A percentile compares a stretch with the other conserved stretches of the same genome.
These are phyloP conservation scores for Scaptomyza cyrtandrae DNA, from an alignment of 2,888 invertebrate species.

Conservation along the genomic window DNA sequence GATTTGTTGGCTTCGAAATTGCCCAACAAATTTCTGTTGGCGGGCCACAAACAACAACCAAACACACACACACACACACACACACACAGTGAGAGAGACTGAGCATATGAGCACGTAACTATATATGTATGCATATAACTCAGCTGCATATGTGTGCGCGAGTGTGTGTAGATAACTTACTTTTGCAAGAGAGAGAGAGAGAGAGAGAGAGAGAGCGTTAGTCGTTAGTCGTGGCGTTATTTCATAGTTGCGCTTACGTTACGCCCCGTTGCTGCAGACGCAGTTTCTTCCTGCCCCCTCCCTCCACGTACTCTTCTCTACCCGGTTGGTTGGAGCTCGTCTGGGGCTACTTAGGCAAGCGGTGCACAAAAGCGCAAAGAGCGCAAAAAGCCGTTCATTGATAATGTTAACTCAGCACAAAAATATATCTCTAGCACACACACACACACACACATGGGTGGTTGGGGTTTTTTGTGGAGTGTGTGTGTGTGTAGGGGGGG, in stretches of 20 bases:
- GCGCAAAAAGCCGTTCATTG: constrained; percentile 78
- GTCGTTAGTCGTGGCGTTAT: constrained; percentile 77
- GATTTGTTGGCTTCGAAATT: constrained; percentile 81
- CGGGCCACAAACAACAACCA: constrained; percentile 71
- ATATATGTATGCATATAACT: constrained; percentile 67
- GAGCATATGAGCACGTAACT: constrained; percentile 69
- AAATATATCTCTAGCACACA: constrained; percentile 66
- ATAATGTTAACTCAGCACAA: constrained; percentile 80
- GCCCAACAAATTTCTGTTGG: constrained; percentile 80
- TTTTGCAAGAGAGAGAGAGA: constrained; percentile 43
- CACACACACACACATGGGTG: constrained; percentile 1
- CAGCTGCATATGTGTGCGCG: constrained; percentile 22
- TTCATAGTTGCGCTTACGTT: constrained; percentile 69
- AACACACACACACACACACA: constrained; percentile 18
- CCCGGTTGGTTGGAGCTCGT: constrained; percentile 8
- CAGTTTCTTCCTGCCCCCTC: constrained; percentile 4
- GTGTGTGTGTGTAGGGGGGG: no score
- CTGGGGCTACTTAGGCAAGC: constrained; percentile 69
- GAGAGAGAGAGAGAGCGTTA: constrained; percentile 49
- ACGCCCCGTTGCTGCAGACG: constrained; percentile 65
- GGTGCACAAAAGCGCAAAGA: constrained; percentile 65
- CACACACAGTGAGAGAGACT: not conserved
- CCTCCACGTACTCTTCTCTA: not conserved
- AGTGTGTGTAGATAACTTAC: constrained; percentile 77
- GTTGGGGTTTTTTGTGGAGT: no score